Evolutionary conservation across 2,797 vertebrate genomes (phyloP), one percentile per base, ranked within the genome.

Genomic region (Typhlichthys eigenmanni): DNA sequence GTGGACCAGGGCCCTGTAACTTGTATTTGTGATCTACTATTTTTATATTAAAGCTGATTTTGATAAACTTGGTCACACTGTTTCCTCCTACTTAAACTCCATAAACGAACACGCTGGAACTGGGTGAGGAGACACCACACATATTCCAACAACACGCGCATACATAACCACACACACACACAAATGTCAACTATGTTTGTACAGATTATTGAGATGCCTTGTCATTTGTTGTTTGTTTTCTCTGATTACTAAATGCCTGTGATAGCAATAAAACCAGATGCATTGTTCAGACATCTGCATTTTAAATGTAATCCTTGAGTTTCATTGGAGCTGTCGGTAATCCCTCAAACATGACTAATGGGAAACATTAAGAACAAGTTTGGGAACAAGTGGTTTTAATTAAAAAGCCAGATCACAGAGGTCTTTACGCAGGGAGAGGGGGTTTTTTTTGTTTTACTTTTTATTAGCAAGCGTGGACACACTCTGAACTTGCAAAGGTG

Each of bases 311-410:
- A 92, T 91, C 91, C 92, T 89, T 83, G 88, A 91, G 88, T 93
- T 92, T 92, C 89, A 91, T 87, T 93, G 91, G 90, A 93, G 91
- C 92, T 89, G 91, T 93, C 92, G 92, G 90, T 92, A 93, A 92
- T 95, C 92, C 92, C 91, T 95, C 92, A 95, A 93, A 95, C 92
- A 93, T 94, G 94, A 95, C 93, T 94, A 95, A 96, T 94, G 93
- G 93, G 91, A 95, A 95, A 94, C 92, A 95, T 94, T 89, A 90
- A 86, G 83, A 72, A 75, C 80, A 91, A 80, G 78, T 92, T 90
- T 72, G 52, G 78, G 71, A 88, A 86, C 89, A 89, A 89, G 81
- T 91, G 91, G 89, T 88, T 92, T 90, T 89, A 93, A 93, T 92
- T 92, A 90, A 91, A 87, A 90, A 78, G 55, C 66, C 73, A 74